These are phyloP conservation scores for Dioctria linearis DNA, from an alignment of 2,888 invertebrate genomes.

Conservation along the genomic window DNA sequence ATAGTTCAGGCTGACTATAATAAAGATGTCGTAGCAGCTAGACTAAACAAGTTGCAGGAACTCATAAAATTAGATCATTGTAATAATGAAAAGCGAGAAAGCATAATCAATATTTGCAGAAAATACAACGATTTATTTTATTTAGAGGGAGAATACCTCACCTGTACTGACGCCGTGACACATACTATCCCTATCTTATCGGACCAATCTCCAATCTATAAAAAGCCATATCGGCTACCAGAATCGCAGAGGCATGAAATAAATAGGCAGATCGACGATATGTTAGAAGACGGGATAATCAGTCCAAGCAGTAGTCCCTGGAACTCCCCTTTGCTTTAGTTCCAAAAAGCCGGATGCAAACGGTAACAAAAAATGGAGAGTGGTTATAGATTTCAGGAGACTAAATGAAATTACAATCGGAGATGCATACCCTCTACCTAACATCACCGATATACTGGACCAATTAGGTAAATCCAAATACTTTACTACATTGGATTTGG, in stretches of 20 bases:
- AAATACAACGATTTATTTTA: no score
- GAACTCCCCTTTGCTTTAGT: conserved; percentile 60
- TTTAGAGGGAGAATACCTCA: no score
- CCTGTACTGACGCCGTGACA: no score
- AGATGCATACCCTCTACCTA: no score
- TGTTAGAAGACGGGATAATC: conserved; percentile 63
- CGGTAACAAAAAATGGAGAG: conserved; percentile 62
- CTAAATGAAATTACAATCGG: conserved; percentile 63
- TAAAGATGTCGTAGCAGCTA: no score
- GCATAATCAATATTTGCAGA: conserved; percentile 59
- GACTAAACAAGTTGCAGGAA: background rate
- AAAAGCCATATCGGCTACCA: conserved; percentile 52
- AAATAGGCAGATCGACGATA: conserved; percentile 61
- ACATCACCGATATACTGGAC: background rate
- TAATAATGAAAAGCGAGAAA: conserved; percentile 62
- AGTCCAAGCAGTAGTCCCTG: conserved; percentile 60
- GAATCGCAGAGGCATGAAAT: conserved; percentile 40
- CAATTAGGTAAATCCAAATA: no score
- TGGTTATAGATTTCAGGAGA: conserved; percentile 66
- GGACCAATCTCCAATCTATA: conserved; percentile 36
- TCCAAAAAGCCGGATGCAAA: conserved; percentile 63
- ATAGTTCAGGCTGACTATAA: no score
- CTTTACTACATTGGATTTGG: no score
- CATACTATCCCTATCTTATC: no score
- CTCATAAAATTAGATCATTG: conserved; percentile 49